A percentile compares a stretch with the other conserved stretches of the same genome.
These are phyloP conservation scores for Eidolon dupreanum DNA, from an alignment of 2,797 vertebrate genomes.

Conservation along the genomic window DNA sequence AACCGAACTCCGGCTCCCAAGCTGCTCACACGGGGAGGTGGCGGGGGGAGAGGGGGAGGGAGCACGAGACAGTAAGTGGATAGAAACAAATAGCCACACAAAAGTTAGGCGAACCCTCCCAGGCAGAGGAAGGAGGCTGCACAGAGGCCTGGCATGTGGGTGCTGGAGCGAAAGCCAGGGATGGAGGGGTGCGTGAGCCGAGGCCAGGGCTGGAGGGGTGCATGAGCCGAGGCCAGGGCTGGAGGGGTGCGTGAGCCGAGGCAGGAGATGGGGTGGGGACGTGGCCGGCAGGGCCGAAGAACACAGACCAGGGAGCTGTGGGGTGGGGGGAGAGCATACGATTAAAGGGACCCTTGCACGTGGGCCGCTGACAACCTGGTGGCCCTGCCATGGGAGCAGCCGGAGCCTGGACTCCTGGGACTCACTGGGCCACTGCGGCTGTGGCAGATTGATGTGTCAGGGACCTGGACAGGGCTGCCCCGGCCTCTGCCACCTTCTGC, in stretches of 20 bases:
- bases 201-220: background rate
- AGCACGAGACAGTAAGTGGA: background rate
- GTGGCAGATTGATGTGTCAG: background rate
- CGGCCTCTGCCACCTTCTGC: background rate
- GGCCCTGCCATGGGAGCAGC: background rate
- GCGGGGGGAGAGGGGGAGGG: too few relatives aligned
- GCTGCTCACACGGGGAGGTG: rapidly evolving
- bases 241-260: background rate
- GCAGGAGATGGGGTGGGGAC: background rate
- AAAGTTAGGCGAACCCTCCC: background rate
- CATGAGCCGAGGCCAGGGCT: background rate
- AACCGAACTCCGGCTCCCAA: background rate
- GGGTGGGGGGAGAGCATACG: too few relatives aligned
- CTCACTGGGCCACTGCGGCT: background rate
- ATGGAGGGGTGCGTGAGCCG: rapidly evolving
- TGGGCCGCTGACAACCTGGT: rapidly evolving
- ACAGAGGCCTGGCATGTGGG: background rate
- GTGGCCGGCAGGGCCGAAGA: background rate
- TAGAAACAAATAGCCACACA: rapidly evolving
- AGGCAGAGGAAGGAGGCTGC: background rate
- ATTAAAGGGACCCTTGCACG: background rate
- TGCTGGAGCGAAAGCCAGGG: background rate
- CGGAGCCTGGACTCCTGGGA: background rate
- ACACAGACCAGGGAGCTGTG: background rate
- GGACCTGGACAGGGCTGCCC: background rate